Base-by-base conservation (phyloP, 92 coral and sea anemone species). In the Palythoa grandiflora region DNA sequence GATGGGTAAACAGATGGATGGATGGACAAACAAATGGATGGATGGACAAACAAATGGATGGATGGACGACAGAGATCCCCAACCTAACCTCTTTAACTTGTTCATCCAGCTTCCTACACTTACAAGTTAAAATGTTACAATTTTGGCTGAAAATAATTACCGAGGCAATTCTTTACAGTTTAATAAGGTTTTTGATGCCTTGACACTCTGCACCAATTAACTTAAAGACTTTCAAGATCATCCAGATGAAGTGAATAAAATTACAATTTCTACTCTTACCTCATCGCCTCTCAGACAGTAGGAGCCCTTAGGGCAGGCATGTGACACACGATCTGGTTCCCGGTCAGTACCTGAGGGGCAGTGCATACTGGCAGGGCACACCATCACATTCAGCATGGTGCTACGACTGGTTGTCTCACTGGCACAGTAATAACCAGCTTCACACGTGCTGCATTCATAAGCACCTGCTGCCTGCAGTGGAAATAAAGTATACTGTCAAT, bases 221-320 rank as follows among this genome's bases (percentile, higher is more conserved):
- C 7, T 44, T 44, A 8, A 44, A 73, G 59, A n/a, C 19, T 44
- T 40, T 10, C 3, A 11, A 55, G 61, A 2, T 19, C 14, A 16
- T 44, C 1, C 3, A 75, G 60, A 19, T 47, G 15, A 51, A 75
- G 3, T 5, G 36, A 16, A 2, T 1, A 44, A 44, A 37, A 38
- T 51, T 16, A 12, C 3, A 12, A 60, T 17, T 68, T 77, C 36
- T 54, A 16, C 55, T 36, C 90, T 75, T 73, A 95, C 99, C 98
- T 97, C 95, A 73, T 97, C 98, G 75, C 99, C 99, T 79, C 97
- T 90, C 3, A 95, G 92, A 88, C 99, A 97, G 88, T 97, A 97
- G 59, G 88, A 90, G 16, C 99, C 99, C 40, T 47, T 73, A 57
- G 77, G 80, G 83, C 99, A 97, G 51, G 98, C 96, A 85, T 97